Percentiles rank a stretch among this genome's conserved stretches.
These are phyloP conservation scores for Ictidomys tridecemlineatus DNA, from an alignment of 2,113 vertebrate species.

Conservation along the genomic window DNA sequence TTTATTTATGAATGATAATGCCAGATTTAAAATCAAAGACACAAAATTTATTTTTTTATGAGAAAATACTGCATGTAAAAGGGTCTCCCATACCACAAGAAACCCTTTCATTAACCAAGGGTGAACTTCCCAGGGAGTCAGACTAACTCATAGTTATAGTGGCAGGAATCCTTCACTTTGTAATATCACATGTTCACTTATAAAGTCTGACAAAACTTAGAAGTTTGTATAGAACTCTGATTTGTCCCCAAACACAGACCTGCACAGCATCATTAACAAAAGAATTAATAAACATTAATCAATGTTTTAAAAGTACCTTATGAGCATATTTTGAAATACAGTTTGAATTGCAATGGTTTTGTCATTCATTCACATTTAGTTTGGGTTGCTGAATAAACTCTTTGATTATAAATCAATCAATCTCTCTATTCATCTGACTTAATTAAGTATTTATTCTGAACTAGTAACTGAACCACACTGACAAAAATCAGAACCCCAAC, in stretches of 20 bases:
- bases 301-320: conserved; percentile 37
- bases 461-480: not conserved
- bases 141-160: conserved; percentile 26
- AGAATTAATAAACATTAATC: not conserved
- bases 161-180: not conserved
- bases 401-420: not conserved
- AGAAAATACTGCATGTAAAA: not conserved
- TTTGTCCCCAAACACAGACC: conserved; percentile 53
- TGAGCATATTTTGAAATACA: conserved; percentile 48
- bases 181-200: conserved; percentile 26
- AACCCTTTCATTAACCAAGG: conserved; percentile 15
- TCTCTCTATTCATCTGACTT: not conserved
- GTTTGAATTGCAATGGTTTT: not conserved
- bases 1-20: too few species aligned
- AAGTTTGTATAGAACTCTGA: conserved; percentile 15
- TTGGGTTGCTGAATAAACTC: conserved; percentile 43
- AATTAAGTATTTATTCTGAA: conserved; percentile 61
- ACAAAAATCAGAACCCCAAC: conserved; percentile 55
- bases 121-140: conserved; percentile 26
- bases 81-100: not conserved
- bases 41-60: too few species aligned
- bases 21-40: too few species aligned
- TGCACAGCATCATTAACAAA: conserved; percentile 15
- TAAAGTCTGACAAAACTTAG: conserved; percentile 16
- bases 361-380: conserved; percentile 43